Evolutionary conservation across 2,888 invertebrate species (phyloP).

Genomic region (Archips xylosteana): DNA sequence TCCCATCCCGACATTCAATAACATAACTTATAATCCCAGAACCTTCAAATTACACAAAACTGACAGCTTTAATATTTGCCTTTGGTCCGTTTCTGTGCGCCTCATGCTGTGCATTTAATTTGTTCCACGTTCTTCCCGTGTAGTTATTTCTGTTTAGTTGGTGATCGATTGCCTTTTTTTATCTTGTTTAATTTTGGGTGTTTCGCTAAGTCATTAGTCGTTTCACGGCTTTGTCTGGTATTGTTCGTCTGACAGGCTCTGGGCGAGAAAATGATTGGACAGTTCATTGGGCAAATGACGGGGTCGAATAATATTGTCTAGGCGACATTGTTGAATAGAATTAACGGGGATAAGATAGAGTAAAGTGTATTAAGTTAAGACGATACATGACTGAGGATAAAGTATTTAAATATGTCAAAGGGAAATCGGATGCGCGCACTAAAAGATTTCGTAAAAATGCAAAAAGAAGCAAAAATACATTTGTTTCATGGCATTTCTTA

Average conservation of each 20-base stretch:
- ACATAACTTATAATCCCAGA: slow-evolving; percentile 35
- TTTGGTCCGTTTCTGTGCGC: slow-evolving; percentile 12
- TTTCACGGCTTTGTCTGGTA: slow-evolving; percentile 38
- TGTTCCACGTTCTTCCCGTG: slow-evolving; percentile 18
- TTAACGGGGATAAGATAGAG: not conserved
- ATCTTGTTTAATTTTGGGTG: slow-evolving; percentile 38
- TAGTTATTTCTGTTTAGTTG: slow-evolving; percentile 21
- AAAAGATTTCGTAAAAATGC: no score
- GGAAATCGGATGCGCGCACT: no score
- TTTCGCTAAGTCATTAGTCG: slow-evolving; percentile 42
- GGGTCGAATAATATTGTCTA: not conserved
- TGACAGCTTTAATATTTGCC: slow-evolving; percentile 42
- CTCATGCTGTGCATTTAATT: slow-evolving; percentile 26
- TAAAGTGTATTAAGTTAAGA: no score
- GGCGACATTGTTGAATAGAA: not conserved
- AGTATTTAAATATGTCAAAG: no score
- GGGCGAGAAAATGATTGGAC: slow-evolving; percentile 12
- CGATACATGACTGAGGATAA: no score
- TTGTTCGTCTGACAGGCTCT: slow-evolving; percentile 14
- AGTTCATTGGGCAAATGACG: not conserved
- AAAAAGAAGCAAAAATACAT: no score
- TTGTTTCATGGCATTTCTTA: no score
- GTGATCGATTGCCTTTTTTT: slow-evolving; percentile 40
- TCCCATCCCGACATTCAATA: slow-evolving; percentile 18
- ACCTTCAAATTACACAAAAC: slow-evolving; percentile 39